Evolutionary conservation across 2,113 vertebrate species (phyloP).

Genomic region (Anguilla rostrata): DNA sequence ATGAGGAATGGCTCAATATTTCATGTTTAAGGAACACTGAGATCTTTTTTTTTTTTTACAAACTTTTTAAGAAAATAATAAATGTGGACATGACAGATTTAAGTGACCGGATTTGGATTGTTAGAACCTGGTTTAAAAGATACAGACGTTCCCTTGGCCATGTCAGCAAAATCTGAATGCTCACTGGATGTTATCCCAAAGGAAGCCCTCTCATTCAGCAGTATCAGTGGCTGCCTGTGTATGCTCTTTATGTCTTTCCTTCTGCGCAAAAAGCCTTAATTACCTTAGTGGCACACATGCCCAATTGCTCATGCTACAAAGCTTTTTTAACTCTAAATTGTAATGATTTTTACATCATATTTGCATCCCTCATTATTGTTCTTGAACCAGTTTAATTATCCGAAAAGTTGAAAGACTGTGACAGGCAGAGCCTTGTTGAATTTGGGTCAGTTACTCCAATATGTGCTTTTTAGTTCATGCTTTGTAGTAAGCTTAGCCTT

Average conservation of each 20-base stretch:
- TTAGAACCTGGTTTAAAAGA: neutral
- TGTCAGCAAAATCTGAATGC: neutral
- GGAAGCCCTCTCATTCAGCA: neutral
- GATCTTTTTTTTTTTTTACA: neutral
- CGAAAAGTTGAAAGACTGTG: conserved; percentile 31
- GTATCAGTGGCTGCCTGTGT: neutral
- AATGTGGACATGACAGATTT: neutral
- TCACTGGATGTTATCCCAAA: neutral
- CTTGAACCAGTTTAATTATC: conserved; percentile 15
- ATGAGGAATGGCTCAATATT: neutral
- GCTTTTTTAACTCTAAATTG: conserved; percentile 52
- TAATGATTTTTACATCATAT: neutral
- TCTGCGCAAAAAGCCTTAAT: conserved; percentile 50
- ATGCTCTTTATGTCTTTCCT: conserved; percentile 40
- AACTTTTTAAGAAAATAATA: neutral
- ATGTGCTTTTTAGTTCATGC: neutral
- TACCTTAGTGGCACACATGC: conserved; percentile 52
- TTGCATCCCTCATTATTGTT: conserved; percentile 8
- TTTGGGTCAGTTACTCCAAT: neutral
- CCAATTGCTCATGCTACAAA: conserved; percentile 60
- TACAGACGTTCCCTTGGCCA: neutral
- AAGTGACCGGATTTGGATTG: neutral
- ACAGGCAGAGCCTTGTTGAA: neutral
- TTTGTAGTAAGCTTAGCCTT: neutral
- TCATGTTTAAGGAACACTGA: neutral